These are phyloP conservation scores for Pithys albifrons DNA, from an alignment of 2,113 vertebrate genomes.

Conservation along the genomic window DNA sequence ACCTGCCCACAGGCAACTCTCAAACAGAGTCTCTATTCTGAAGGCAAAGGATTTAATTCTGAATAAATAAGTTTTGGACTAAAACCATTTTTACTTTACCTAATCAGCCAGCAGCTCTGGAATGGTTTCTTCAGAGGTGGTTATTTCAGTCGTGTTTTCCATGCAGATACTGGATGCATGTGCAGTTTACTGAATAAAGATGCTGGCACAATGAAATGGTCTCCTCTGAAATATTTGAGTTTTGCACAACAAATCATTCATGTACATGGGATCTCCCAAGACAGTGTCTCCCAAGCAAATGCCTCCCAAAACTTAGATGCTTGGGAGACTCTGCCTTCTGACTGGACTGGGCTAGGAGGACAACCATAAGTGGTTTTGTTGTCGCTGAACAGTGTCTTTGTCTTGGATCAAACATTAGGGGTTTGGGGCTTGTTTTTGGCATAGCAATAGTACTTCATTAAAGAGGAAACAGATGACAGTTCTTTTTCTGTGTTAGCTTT, in stretches of 20 bases:
- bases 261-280: background rate
- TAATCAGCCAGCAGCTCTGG: background rate
- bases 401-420: background rate
- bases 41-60: background rate
- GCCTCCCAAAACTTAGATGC: background rate
- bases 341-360: background rate
- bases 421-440: background rate
- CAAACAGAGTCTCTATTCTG: background rate
- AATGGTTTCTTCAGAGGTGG: background rate
- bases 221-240: background rate
- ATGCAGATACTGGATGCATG: accelerated
- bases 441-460: background rate
- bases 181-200: background rate
- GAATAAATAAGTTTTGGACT: background rate
- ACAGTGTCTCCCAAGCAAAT: background rate
- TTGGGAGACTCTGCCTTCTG: background rate
- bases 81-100: background rate
- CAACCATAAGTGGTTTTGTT: background rate
- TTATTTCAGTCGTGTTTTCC: background rate
- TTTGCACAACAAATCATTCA: background rate
- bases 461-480: constrained; percentile 12
- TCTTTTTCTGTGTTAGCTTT: constrained; percentile 16
- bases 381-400: background rate
- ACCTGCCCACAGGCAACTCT: background rate
- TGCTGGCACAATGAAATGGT: background rate